These are phyloP conservation scores for Brevimyrus niger DNA, from an alignment of 2,113 vertebrate genomes.

Conservation along the genomic window DNA sequence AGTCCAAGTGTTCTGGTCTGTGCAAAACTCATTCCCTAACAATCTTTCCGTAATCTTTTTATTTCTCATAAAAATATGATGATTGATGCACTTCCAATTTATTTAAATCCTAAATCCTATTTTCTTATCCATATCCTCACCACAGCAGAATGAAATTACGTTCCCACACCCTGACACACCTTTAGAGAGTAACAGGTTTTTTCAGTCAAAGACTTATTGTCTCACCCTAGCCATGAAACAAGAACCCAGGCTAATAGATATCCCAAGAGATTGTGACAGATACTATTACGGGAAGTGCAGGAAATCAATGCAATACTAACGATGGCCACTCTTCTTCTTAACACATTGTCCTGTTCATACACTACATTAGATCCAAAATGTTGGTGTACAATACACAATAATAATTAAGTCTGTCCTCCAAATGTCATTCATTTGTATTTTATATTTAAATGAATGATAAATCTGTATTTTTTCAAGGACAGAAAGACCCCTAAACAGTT, in stretches of 20 bases:
- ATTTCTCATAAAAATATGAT: background rate
- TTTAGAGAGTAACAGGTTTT: background rate
- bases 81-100: background rate
- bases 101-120: background rate
- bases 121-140: background rate
- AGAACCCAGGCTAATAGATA: background rate
- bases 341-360: background rate
- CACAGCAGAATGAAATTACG: background rate
- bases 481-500: background rate
- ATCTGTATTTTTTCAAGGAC: background rate
- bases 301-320: background rate
- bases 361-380: background rate
- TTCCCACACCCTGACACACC: background rate
- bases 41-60: background rate
- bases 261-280: background rate
- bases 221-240: background rate
- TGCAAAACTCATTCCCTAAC: background rate
- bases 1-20: background rate
- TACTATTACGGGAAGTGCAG: background rate
- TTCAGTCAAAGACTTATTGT: background rate
- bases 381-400: background rate
- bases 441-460: background rate
- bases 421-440: background rate
- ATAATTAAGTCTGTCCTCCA: slow-evolving; percentile 1
- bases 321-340: background rate